Percentiles rank a stretch among this genome's conserved stretches.
Conservation (phyloP, 2,888 invertebrate genomes). For the Tanytarsus gracilentus region DNA sequence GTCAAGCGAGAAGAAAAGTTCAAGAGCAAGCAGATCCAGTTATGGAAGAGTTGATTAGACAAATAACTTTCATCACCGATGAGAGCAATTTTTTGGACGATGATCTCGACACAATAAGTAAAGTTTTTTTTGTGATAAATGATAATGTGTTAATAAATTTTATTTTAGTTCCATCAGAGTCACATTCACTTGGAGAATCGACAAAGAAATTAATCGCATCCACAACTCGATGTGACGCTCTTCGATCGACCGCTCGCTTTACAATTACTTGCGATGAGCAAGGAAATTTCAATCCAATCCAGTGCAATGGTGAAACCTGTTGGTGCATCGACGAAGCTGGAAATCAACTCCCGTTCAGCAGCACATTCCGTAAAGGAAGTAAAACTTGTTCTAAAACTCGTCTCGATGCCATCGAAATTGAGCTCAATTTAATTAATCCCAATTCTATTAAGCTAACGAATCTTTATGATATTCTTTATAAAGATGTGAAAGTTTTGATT, state of each 20-base stretch:
- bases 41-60: constrained; percentile 60
- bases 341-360: constrained; percentile 54
- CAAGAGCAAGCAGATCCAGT: constrained; percentile 44
- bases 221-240: constrained; percentile 44
- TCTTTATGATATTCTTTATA: constrained; percentile 44
- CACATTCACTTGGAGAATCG: constrained; percentile 36
- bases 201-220: constrained; percentile 36
- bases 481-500: constrained; percentile 40
- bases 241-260: constrained; percentile 41
- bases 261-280: constrained; percentile 55
- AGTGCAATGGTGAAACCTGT: constrained; percentile 60
- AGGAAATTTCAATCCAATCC: constrained; percentile 64
- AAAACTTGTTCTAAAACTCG: constrained; percentile 55
- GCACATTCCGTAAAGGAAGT: constrained; percentile 52
- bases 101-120: constrained; percentile 29
- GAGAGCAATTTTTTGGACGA: constrained; percentile 36
- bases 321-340: constrained; percentile 85
- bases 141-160: constrained; percentile 32
- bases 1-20: constrained; percentile 60
- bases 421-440: constrained; percentile 59
- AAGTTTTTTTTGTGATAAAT: constrained; percentile 29
- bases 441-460: constrained; percentile 45
- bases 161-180: constrained; percentile 43
- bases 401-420: constrained; percentile 65
- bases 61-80: constrained; percentile 51